These are phyloP conservation scores for Drosophila neoperkinsi DNA, from an alignment of 2,888 invertebrate genomes.

Conservation along the genomic window DNA sequence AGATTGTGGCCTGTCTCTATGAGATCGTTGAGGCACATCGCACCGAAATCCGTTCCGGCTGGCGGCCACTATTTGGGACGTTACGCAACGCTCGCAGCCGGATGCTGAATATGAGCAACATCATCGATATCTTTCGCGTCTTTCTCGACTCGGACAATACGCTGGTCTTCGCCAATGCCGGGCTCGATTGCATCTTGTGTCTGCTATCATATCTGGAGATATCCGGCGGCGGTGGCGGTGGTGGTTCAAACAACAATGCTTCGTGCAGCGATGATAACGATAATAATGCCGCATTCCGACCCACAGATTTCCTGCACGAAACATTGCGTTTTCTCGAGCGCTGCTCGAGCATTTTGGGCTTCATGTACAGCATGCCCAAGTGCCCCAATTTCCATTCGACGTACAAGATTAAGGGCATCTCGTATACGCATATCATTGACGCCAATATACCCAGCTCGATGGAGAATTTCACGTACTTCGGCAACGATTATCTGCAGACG, in stretches of 20 bases:
- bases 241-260: slow-evolving; percentile 89
- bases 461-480: slow-evolving; percentile 89
- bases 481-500: slow-evolving; percentile 87
- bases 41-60: slow-evolving; percentile 97
- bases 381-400: slow-evolving; percentile 97
- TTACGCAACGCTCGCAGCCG: slow-evolving; percentile 93
- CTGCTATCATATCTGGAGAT: slow-evolving; percentile 88
- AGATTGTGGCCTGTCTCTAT: slow-evolving; percentile 97
- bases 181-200: slow-evolving; percentile 96
- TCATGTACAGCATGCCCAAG: slow-evolving; percentile 97
- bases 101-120: slow-evolving; percentile 87
- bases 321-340: slow-evolving; percentile 94
- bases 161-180: slow-evolving; percentile 96
- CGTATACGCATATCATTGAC: slow-evolving; percentile 92
- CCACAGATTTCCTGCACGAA: slow-evolving; percentile 87
- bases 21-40: slow-evolving; percentile 98
- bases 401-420: slow-evolving; percentile 92
- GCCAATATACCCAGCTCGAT: slow-evolving; percentile 91
- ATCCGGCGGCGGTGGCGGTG: slow-evolving; percentile 88
- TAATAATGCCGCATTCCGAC: slow-evolving; percentile 86
- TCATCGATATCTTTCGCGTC: slow-evolving; percentile 96
- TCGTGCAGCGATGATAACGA: slow-evolving; percentile 83
- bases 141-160: slow-evolving; percentile 97
- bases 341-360: slow-evolving; percentile 94
- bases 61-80: slow-evolving; percentile 98